Conservation (phyloP, 2,888 invertebrate species). For the Cantharis lateralis region DNA sequence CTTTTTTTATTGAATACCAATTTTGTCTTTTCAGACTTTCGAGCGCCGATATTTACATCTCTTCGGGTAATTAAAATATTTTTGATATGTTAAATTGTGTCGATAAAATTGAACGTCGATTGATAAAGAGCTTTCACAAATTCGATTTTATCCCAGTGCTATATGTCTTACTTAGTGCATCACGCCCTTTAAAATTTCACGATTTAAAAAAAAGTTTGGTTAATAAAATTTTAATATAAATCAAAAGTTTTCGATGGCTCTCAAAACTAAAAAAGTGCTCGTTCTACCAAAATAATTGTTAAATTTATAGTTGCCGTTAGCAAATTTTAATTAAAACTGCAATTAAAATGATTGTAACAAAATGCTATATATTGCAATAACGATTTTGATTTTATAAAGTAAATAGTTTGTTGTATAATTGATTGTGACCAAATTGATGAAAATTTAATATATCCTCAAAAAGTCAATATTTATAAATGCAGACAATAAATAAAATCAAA, state of each 20-base stretch:
- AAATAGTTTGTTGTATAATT: background rate
- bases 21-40: background rate
- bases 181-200: background rate
- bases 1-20: background rate
- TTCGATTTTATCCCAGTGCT: background rate
- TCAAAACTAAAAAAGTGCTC: background rate
- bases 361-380: background rate
- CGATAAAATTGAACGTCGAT: background rate
- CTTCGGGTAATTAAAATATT: background rate
- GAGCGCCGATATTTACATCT: background rate
- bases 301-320: background rate
- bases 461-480: too few relatives aligned
- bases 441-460: background rate
- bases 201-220: background rate
- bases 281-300: background rate
- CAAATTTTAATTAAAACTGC: background rate
- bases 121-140: background rate
- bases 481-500: too few relatives aligned
- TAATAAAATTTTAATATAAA: background rate
- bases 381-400: background rate
- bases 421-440: background rate
- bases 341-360: background rate
- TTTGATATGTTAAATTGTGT: background rate
- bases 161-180: background rate
- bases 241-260: background rate